Evolutionary conservation across 2,888 invertebrate genomes (phyloP), one percentile per base, ranked within the genome.

Genomic region (Petrolisthes manimaculis): DNA sequence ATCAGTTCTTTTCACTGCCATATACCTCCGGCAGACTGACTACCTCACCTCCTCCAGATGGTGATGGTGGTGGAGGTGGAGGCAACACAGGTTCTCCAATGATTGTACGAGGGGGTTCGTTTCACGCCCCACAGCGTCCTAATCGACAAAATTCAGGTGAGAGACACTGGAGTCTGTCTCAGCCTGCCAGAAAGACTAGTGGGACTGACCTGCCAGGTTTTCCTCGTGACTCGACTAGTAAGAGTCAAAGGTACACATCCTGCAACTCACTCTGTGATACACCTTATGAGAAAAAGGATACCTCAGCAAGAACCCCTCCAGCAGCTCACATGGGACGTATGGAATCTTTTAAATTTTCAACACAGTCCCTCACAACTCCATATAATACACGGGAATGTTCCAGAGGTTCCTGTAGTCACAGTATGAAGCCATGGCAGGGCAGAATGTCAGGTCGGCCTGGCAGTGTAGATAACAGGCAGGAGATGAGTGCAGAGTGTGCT

Each of bases 251-350:
- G 54, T 84, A 88, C 61, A 74, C 71, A 53, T 88, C 88, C 18
- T 88, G 88, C 75, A 84, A 77, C 24, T 88, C 88, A 51, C 81
- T 88, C 4, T 88, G 88, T 75, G 88, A 88, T 55, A 61, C 56
- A 24, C 77, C 84, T n/a, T 74, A 71, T 37, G 88, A 88, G 53
- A 84, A 84, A 53, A 84, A 79, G 75, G 88, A 88, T 3, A 79
- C 37, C 21, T 55, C 88, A 53, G 79, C 79, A 37, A 80, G 84
- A 71, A 84, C 84, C 24, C 18, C 69, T 8, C 84, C 81, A 12
- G 53, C 88, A 18, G 18, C 79, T 14, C 53, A 54, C 67, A 78
- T 81, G 54, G 77, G 78, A n/a, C 88, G 88, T 9, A 80, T 84
- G 5, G 88, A 88, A 55, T 87, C 86, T 14, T 82, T 87, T 61